A percentile compares a stretch with the other conserved stretches of the same genome.
Conservation (phyloP, 2,888 invertebrate species). For the Tryphoninae sp. region DNA sequence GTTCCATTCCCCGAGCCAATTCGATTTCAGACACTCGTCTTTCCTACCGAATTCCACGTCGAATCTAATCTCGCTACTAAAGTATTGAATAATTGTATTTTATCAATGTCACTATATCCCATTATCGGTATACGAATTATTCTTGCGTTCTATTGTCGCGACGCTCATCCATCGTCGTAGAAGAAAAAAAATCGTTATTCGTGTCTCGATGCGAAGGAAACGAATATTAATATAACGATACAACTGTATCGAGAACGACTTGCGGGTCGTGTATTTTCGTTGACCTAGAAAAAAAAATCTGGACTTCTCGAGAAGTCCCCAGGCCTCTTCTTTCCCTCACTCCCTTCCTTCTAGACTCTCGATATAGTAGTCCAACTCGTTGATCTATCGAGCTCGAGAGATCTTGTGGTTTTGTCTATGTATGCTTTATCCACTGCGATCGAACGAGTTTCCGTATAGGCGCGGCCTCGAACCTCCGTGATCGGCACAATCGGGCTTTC, state of each 20-base stretch:
- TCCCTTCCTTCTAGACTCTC: not conserved
- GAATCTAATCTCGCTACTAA: not conserved
- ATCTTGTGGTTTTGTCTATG: constrained; percentile 35
- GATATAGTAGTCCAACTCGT: constrained; percentile 26
- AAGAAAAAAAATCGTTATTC: not conserved
- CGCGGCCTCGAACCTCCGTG: constrained; percentile 13
- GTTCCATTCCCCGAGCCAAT: constrained; percentile 43
- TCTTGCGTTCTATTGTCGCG: not conserved
- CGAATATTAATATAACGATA: not conserved
- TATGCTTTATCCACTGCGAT: not conserved
- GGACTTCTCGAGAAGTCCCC: constrained; percentile 9
- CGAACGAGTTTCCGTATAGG: constrained; percentile 17
- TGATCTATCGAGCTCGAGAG: constrained; percentile 28
- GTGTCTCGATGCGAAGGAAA: not conserved
- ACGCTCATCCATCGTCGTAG: not conserved
- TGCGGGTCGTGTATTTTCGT: constrained; percentile 41
- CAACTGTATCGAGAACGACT: not conserved
- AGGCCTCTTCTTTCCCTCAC: not conserved
- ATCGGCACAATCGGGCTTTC: constrained; percentile 30
- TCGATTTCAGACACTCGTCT: constrained; percentile 49
- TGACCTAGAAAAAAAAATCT: constrained; percentile 45
- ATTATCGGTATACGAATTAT: not conserved
- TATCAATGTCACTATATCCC: not conserved
- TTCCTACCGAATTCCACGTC: constrained; percentile 30
- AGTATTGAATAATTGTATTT: constrained; percentile 16